Conservation (phyloP, 1,140 invertebrate species). For the Bombus pascuorum region DNA sequence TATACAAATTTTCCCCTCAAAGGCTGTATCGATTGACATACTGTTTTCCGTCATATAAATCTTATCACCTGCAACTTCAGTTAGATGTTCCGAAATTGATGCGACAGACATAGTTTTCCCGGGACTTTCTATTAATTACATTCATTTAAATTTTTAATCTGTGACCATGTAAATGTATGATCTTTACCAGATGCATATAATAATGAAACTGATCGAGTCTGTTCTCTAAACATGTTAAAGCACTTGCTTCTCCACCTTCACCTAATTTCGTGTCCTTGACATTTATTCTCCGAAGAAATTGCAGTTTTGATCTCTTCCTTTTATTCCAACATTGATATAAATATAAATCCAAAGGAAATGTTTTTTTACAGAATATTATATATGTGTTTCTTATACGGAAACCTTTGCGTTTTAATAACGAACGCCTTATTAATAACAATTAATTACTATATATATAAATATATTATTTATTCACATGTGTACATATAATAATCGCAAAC, state of each 20-base stretch:
- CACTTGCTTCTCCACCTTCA: slow-evolving; percentile 76
- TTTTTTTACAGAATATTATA: background rate
- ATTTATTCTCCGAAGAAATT: background rate
- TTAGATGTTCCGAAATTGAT: slow-evolving; percentile 38
- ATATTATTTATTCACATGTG: slow-evolving; percentile 19
- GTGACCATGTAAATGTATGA: background rate
- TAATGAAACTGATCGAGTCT: slow-evolving; percentile 25
- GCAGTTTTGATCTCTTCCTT: fast-evolving
- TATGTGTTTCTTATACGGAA: background rate
- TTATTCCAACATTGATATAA: too few species aligned
- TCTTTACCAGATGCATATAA: background rate
- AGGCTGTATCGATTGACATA: background rate
- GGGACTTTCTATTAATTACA: background rate
- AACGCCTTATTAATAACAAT: too few species aligned
- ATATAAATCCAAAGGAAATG: fast-evolving
- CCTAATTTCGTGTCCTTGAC: slow-evolving; percentile 61
- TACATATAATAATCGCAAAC: slow-evolving; percentile 12
- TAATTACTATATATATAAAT: background rate
- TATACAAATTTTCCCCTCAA: slow-evolving; percentile 38
- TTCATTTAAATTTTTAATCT: background rate
- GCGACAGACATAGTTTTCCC: slow-evolving; percentile 20
- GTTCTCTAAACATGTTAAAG: slow-evolving; percentile 66
- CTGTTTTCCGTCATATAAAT: slow-evolving; percentile 52
- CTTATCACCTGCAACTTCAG: slow-evolving; percentile 58
- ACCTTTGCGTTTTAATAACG: too few species aligned